Evolutionary conservation across 1,140 invertebrate species (phyloP).

Genomic region (Ylistrum balloti): DNA sequence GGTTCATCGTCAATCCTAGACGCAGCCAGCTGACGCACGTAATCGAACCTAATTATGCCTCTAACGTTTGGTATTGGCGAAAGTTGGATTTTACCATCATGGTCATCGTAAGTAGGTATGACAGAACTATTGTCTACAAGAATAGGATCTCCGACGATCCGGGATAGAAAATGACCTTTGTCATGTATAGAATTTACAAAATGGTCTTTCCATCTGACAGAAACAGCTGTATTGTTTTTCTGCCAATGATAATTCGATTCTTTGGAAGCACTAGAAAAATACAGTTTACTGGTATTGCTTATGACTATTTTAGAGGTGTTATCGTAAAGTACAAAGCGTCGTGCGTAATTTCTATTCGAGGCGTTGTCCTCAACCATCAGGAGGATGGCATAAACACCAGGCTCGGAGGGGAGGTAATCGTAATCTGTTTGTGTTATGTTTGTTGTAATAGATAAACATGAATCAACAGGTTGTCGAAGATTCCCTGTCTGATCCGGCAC

Average conservation of each 20-base stretch:
- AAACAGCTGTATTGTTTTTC: not conserved
- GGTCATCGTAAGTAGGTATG: slow-evolving; percentile 51
- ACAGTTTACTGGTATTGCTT: slow-evolving; percentile 84
- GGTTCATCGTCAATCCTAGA: not conserved
- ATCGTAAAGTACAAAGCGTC: not conserved
- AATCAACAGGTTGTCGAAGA: not conserved
- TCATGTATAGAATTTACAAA: slow-evolving; percentile 63
- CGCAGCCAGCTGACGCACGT: not conserved
- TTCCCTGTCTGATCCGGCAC: not conserved
- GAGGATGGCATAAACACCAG: not conserved
- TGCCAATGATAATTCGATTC: slow-evolving; percentile 48
- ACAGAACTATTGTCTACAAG: slow-evolving; percentile 43
- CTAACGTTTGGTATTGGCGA: slow-evolving; percentile 50
- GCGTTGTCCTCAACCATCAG: not conserved
- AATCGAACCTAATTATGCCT: slow-evolving; percentile 58
- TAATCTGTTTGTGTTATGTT: not conserved
- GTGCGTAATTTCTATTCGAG: not conserved
- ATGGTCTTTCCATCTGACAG: slow-evolving; percentile 57
- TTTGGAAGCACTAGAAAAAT: slow-evolving; percentile 46
- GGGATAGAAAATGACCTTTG: slow-evolving; percentile 54
- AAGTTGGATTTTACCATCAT: slow-evolving; percentile 51
- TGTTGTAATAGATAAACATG: not conserved
- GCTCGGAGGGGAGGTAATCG: not conserved
- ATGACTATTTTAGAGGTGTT: not conserved
- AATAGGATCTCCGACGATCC: slow-evolving; percentile 1